A percentile compares a stretch with the other conserved stretches of the same genome.
Evolutionary conservation across 2,888 invertebrate species (phyloP).

Genomic region (Folsomia candida): DNA sequence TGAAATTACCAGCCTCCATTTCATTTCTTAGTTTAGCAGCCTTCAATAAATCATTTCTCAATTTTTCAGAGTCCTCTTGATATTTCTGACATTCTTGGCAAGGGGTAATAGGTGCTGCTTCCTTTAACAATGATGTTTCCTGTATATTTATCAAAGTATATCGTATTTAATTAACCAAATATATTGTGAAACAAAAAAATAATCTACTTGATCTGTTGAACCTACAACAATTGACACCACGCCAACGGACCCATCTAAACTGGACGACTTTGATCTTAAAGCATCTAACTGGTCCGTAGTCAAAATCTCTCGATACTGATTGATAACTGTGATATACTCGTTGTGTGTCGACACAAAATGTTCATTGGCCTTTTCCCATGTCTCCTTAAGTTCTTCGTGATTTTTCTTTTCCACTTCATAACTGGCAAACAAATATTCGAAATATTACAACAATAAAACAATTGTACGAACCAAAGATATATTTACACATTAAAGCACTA

Average conservation of each 20-base stretch:
- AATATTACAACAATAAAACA: neutral
- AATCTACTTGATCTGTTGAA: neutral
- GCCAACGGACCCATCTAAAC: neutral
- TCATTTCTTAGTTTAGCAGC: slow-evolving; percentile 72
- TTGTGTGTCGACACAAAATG: slow-evolving; percentile 58
- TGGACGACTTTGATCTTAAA: neutral
- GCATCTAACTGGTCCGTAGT: slow-evolving; percentile 56
- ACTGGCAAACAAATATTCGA: slow-evolving; percentile 47
- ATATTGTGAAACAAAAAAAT: neutral
- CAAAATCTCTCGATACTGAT: slow-evolving; percentile 55
- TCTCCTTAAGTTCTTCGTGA: slow-evolving; percentile 56
- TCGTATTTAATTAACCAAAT: slow-evolving; percentile 9
- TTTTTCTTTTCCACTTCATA: slow-evolving; percentile 56
- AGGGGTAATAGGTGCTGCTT: neutral
- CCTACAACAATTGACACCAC: neutral
- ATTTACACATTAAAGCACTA: neutral
- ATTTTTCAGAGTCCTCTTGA: slow-evolving; percentile 54
- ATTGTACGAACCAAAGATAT: too few relatives aligned
- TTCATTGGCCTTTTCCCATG: slow-evolving; percentile 59
- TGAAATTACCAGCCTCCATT: too few relatives aligned
- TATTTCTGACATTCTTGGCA: slow-evolving; percentile 70
- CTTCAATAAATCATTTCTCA: slow-evolving; percentile 65
- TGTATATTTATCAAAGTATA: neutral
- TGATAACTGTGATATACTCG: slow-evolving; percentile 56
- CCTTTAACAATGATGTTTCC: neutral